Evolutionary conservation across 2,797 vertebrate genomes (phyloP).

Genomic region (Tauraco hartlaubi): DNA sequence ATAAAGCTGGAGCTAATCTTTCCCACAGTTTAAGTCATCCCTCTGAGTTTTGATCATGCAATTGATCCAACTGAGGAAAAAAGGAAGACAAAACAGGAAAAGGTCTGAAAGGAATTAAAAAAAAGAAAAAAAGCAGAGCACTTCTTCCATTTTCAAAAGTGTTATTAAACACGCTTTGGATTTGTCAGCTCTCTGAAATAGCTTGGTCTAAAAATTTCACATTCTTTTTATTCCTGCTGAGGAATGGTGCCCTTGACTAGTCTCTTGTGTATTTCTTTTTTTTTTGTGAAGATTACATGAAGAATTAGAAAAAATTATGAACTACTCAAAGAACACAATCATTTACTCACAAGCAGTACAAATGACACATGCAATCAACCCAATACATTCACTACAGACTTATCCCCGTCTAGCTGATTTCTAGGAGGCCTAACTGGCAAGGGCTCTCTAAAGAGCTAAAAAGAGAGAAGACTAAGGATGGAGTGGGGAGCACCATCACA

Average conservation of each 20-base stretch:
- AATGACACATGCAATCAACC: not conserved
- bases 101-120: not conserved
- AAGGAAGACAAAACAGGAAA: not conserved
- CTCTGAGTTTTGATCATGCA: not conserved
- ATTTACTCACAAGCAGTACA: not conserved
- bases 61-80: not conserved
- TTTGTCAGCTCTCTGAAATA: constrained; percentile 17
- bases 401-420: not conserved
- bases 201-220: not conserved
- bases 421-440: not conserved
- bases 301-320: not conserved
- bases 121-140: not conserved
- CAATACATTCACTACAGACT: not conserved
- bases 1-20: not conserved
- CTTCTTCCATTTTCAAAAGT: not conserved
- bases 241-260: not conserved
- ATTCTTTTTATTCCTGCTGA: not conserved
- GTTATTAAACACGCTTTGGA: not conserved
- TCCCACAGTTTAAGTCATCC: not conserved
- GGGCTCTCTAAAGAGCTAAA: not conserved
- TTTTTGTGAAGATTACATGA: not conserved
- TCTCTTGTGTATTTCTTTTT: not conserved
- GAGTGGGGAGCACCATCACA: not conserved
- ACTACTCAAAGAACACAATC: not conserved
- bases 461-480: not conserved